A percentile compares a stretch with the other conserved stretches of the same genome.
These are phyloP conservation scores for Crenichthys baileyi DNA, from an alignment of 2,797 vertebrate species.

Conservation along the genomic window DNA sequence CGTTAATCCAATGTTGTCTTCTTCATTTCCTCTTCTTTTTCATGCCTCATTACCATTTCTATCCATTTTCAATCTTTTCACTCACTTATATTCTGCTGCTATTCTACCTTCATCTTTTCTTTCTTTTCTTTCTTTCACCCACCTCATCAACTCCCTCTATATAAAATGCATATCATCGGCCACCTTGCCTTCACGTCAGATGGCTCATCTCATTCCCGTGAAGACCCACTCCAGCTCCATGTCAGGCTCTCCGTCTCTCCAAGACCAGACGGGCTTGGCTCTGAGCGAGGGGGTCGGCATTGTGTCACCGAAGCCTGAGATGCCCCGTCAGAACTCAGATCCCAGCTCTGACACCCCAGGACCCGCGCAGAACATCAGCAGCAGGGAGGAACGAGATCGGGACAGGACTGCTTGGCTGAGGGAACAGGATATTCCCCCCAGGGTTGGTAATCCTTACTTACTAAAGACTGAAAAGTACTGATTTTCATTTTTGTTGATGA, in stretches of 20 bases:
- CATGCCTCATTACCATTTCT: not conserved
- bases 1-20: not conserved
- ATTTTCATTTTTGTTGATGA: not conserved
- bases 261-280: constrained; percentile 90
- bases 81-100: not conserved
- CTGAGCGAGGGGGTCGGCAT: constrained; percentile 83
- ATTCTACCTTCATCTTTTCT: not conserved
- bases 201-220: constrained; percentile 91
- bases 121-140: not conserved
- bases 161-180: not conserved
- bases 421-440: constrained; percentile 75
- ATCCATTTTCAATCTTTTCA: constrained; percentile 1
- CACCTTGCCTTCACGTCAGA: constrained; percentile 62
- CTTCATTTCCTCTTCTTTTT: not conserved
- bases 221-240: constrained; percentile 91
- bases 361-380: constrained; percentile 79
- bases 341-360: constrained; percentile 93
- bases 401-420: constrained; percentile 74
- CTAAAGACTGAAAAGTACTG: not conserved
- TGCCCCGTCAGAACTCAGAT: constrained; percentile 97
- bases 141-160: too few relatives aligned
- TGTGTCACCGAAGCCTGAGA: constrained; percentile 88
- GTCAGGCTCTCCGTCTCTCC: constrained; percentile 93
- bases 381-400: constrained; percentile 86
- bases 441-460: constrained; percentile 54